Percentiles rank a stretch among this genome's conserved stretches.
Evolutionary conservation across 2,113 vertebrate genomes (phyloP).

Genomic region (Poeciliopsis prolifica): DNA sequence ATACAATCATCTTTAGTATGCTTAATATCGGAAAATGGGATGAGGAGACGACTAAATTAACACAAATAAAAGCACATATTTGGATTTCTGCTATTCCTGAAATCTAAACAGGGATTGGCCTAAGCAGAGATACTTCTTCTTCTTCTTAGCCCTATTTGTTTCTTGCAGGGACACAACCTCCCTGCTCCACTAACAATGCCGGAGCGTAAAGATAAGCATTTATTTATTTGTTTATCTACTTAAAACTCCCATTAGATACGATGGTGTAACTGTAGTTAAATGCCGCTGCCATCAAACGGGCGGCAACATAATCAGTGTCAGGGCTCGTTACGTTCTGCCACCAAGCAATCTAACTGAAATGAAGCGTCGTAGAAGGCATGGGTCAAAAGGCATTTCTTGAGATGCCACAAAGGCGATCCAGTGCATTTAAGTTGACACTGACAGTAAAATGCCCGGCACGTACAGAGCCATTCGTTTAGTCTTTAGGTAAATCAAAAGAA

Average conservation of each 20-base stretch:
- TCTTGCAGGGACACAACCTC: conserved; percentile 33
- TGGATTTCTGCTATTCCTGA: conserved; percentile 80
- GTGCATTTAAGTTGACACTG: conserved; percentile 77
- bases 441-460: conserved; percentile 77
- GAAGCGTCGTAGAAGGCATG: conserved; percentile 76
- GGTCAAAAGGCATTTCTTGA: conserved; percentile 82
- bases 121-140: conserved; percentile 68
- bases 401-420: conserved; percentile 77
- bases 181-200: conserved; percentile 33
- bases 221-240: neutral
- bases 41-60: conserved; percentile 61
- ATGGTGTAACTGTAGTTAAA: conserved; percentile 47
- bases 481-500: conserved; percentile 56
- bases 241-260: conserved; percentile 21
- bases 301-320: conserved; percentile 45
- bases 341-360: conserved; percentile 69
- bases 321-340: conserved; percentile 57
- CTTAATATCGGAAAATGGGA: conserved; percentile 75
- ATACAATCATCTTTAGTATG: conserved; percentile 82
- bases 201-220: conserved; percentile 16
- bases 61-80: conserved; percentile 66
- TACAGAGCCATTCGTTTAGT: conserved; percentile 76
- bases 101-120: conserved; percentile 72
- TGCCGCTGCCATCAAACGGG: conserved; percentile 39
- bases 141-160: conserved; percentile 76